Evolutionary conservation across 2,888 invertebrate species (phyloP), one percentile per base, ranked within the genome.

Genomic region (Rhagonycha lutea): DNA sequence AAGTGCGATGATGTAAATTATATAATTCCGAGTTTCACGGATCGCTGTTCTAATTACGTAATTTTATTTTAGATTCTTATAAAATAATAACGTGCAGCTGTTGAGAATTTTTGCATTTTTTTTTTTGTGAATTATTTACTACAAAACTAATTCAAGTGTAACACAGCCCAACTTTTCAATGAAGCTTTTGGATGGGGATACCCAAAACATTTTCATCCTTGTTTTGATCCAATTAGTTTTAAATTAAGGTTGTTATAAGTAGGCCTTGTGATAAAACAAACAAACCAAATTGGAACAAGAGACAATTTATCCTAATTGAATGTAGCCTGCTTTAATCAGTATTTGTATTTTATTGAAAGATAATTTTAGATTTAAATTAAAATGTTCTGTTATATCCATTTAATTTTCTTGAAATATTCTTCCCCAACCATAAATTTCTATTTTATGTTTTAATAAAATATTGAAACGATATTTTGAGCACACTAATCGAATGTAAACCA

Each of bases 21-120:
- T 65, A 65, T 65, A 65, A 65, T 65, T 65, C n/a, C 63, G 63
- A 65, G 63, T 65, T 65, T 65, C 63, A 65, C 63, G 63, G 63
- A 65, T 65, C 63, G 63, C 26, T 65, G 63, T 65, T 65, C 63
- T 65, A 65, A 65, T 65, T 65, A 65, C 63, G 26, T 26, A 65
- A 65, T 26, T 65, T 65, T 65, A 65, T 24, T 18, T 23, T 65
- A 65, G 26, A 24, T 65, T 65, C 23, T 24, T 65, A 65, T 65
- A 24, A 65, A 65, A 24, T 65, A 65, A 24, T 47, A 47, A 47
- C 47, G n/a, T 47, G 47, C 47, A 47, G 47, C 47, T 47, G 47
- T 47, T 47, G 47, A 47, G 47, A 47, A 47, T 47, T 47, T 47
- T 47, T 5, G 47, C 47, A 47, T 47, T 47, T 47, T 12, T 47